Conservation (phyloP, 2,888 invertebrate species). For the Amphipyra tragopoginis region DNA sequence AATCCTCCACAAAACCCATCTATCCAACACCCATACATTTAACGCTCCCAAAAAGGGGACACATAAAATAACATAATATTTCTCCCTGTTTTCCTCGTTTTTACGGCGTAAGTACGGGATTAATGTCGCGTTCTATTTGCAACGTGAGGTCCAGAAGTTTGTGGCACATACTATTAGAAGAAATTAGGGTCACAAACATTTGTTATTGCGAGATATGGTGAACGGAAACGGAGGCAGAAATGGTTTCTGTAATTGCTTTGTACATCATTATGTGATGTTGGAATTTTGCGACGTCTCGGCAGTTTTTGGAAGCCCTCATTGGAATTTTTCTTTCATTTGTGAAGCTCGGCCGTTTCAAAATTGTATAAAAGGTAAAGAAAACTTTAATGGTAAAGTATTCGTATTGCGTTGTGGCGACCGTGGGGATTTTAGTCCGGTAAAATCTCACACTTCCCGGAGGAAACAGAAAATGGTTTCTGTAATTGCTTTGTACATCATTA, state of each 20-base stretch:
- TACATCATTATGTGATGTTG: conserved; percentile 21
- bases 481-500: conserved; percentile 41
- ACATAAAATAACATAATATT: conserved; percentile 53
- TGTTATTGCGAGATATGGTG: conserved; percentile 42
- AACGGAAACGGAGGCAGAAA: conserved; percentile 40
- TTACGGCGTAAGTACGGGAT: conserved; percentile 50
- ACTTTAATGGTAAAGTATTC: too few species aligned
- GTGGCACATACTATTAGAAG: conserved; percentile 51
- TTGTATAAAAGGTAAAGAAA: too few species aligned
- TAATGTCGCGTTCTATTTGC: conserved; percentile 52
- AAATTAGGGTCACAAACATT: conserved; percentile 57
- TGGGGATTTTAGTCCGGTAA: too few species aligned
- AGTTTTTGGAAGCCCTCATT: not conserved
- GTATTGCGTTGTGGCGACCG: too few species aligned
- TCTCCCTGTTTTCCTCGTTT: conserved; percentile 53
- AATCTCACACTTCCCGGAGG: too few species aligned
- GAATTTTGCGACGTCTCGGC: conserved; percentile 10
- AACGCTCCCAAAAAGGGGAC: conserved; percentile 27
- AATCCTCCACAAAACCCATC: too few species aligned
- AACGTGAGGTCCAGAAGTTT: conserved; percentile 25
- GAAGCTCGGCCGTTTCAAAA: too few species aligned
- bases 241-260: conserved; percentile 42
- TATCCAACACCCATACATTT: conserved; percentile 18
- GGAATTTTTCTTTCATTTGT: not conserved
- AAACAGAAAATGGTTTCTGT: conserved; percentile 27